A percentile compares a stretch with the other conserved stretches of the same genome.
Evolutionary conservation across 2,888 invertebrate genomes (phyloP).

Genomic region (Drosophila birchii): DNA sequence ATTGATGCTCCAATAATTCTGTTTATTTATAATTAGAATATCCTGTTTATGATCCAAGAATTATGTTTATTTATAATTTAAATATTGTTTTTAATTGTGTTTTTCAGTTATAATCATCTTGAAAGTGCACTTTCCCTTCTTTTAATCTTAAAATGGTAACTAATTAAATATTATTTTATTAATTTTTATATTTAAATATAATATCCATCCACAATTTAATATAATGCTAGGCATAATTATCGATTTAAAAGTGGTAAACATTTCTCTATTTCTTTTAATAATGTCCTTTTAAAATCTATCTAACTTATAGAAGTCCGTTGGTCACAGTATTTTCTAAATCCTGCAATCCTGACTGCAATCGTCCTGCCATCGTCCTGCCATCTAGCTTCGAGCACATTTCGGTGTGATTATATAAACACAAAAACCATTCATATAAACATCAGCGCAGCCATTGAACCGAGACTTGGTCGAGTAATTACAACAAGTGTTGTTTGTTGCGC

Average conservation of each 20-base stretch:
- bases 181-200: not conserved
- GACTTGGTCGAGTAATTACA: constrained; percentile 72
- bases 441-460: constrained; percentile 59
- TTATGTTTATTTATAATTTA: too few species aligned
- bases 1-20: not conserved
- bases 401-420: constrained; percentile 76
- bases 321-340: not conserved
- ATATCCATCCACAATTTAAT: not conserved
- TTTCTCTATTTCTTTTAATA: not conserved
- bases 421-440: constrained; percentile 72
- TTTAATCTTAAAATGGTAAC: not conserved
- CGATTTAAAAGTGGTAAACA: not conserved
- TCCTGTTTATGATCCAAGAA: too few species aligned
- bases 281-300: not conserved
- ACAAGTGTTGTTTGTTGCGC: constrained; percentile 65
- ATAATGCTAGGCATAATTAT: not conserved
- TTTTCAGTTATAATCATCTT: too few species aligned
- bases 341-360: constrained; percentile 10
- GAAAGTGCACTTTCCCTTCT: too few species aligned
- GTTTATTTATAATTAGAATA: not conserved
- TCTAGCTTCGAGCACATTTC: constrained; percentile 51
- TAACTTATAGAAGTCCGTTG: not conserved
- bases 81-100: too few species aligned
- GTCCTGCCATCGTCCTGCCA: constrained; percentile 8
- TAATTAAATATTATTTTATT: not conserved